These are phyloP conservation scores for Boleophthalmus pectinirostris DNA, from an alignment of 2,113 vertebrate species.

Conservation along the genomic window DNA sequence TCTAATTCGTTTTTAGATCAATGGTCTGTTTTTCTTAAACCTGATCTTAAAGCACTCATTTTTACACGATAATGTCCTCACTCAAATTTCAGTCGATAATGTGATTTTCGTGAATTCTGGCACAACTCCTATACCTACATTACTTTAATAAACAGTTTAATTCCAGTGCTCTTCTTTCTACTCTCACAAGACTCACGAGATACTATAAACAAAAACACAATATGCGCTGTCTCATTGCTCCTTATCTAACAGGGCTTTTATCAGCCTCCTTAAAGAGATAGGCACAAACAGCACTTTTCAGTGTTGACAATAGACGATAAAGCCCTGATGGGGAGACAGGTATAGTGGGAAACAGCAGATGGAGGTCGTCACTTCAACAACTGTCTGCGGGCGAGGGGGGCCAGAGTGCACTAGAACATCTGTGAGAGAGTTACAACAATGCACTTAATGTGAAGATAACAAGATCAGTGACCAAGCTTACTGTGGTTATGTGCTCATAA, in stretches of 20 bases:
- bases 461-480: not conserved
- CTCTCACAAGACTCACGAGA: slow-evolving; percentile 12
- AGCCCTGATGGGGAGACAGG: not conserved
- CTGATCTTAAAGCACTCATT: too few relatives aligned
- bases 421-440: slow-evolving; percentile 18
- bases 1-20: too few relatives aligned
- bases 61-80: too few relatives aligned
- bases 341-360: slow-evolving; percentile 15
- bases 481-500: not conserved
- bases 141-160: too few relatives aligned
- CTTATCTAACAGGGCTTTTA: slow-evolving; percentile 8
- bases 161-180: not conserved
- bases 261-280: slow-evolving; percentile 15
- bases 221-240: slow-evolving; percentile 24
- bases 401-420: slow-evolving; percentile 17
- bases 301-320: not conserved
- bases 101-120: too few relatives aligned
- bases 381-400: slow-evolving; percentile 11
- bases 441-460: not conserved
- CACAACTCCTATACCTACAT: too few relatives aligned
- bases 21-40: too few relatives aligned
- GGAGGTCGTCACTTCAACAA: slow-evolving; percentile 20
- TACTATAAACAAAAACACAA: not conserved
- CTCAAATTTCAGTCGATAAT: too few relatives aligned
- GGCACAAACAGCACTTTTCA: not conserved